Conservation (phyloP, 1,140 invertebrate species). For the Drosophila orena region DNA sequence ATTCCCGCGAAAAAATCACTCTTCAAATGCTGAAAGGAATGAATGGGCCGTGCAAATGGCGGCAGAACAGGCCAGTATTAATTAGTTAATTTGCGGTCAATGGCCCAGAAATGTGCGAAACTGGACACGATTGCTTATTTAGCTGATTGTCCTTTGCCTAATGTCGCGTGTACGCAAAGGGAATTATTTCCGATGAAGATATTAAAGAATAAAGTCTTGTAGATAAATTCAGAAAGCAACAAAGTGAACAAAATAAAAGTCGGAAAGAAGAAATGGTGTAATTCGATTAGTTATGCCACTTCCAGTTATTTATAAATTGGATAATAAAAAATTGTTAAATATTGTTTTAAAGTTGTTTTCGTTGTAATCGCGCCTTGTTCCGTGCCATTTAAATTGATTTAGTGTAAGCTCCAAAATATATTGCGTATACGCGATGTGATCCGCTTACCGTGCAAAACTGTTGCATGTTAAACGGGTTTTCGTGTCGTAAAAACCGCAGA, state of each 20-base stretch:
- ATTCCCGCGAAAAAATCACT: slow-evolving; percentile 7
- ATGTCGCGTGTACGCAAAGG: slow-evolving; percentile 52
- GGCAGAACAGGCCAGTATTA: slow-evolving; percentile 28
- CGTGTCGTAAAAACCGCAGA: slow-evolving; percentile 28
- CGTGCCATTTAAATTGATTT: slow-evolving; percentile 28
- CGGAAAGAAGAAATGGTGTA: background rate
- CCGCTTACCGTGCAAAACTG: slow-evolving; percentile 49
- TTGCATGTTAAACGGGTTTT: slow-evolving; percentile 50
- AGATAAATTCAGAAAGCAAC: background rate
- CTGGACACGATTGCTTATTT: slow-evolving; percentile 36
- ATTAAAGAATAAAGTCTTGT: background rate
- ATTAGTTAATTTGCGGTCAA: slow-evolving; percentile 65
- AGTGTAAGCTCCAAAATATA: slow-evolving; percentile 23
- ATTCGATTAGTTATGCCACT: background rate
- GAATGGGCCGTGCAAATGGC: background rate
- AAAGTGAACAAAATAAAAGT: no score
- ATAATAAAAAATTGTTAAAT: background rate
- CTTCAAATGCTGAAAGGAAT: background rate
- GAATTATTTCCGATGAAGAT: slow-evolving; percentile 17
- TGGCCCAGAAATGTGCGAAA: slow-evolving; percentile 37
- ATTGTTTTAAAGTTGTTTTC: background rate
- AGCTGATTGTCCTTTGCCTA: slow-evolving; percentile 37
- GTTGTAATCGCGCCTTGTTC: slow-evolving; percentile 1
- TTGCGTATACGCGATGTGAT: slow-evolving; percentile 47
- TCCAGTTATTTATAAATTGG: no score